phyloP scores from a whole-genome alignment of 2,888 invertebrate genomes.

The Cremastinae sp. region DNA sequence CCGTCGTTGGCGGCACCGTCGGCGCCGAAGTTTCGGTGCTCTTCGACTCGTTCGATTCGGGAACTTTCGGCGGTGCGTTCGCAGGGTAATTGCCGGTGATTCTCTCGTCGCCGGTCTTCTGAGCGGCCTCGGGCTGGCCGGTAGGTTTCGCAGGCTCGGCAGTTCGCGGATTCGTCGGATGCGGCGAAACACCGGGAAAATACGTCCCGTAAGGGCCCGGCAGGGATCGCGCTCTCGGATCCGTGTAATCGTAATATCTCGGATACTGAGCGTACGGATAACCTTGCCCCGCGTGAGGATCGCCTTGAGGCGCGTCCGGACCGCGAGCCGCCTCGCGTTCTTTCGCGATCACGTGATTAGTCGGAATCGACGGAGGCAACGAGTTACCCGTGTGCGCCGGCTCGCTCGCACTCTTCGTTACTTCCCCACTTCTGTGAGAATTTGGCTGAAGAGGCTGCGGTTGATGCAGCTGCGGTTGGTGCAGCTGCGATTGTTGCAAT shows the following conservation, averaged over 20 bases:
- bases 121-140: constrained; percentile 58
- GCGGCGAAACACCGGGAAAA: constrained; percentile 73
- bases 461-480: constrained; percentile 50
- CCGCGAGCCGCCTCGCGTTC: constrained; percentile 48
- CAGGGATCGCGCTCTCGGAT: constrained; percentile 75
- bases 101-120: constrained; percentile 61
- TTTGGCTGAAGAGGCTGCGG: constrained; percentile 56
- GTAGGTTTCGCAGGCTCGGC: constrained; percentile 64
- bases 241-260: constrained; percentile 76
- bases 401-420: constrained; percentile 51
- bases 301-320: constrained; percentile 49
- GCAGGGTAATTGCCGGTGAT: constrained; percentile 65
- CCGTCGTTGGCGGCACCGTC: constrained; percentile 46
- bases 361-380: constrained; percentile 52
- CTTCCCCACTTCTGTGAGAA: constrained; percentile 50
- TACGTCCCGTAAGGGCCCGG: constrained; percentile 76
- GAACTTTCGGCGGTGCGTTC: constrained; percentile 64
- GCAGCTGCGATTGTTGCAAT: constrained; percentile 19
- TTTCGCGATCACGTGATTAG: constrained; percentile 57
- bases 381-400: constrained; percentile 13
- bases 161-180: constrained; percentile 67
- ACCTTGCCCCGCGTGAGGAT: constrained; percentile 69
- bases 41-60: constrained; percentile 63
- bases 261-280: constrained; percentile 79
- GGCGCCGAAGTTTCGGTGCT: constrained; percentile 64